Evolutionary conservation across 1,140 invertebrate species (phyloP), one percentile per base, ranked within the genome.

Genomic region (Tetramorium alpestre): DNA sequence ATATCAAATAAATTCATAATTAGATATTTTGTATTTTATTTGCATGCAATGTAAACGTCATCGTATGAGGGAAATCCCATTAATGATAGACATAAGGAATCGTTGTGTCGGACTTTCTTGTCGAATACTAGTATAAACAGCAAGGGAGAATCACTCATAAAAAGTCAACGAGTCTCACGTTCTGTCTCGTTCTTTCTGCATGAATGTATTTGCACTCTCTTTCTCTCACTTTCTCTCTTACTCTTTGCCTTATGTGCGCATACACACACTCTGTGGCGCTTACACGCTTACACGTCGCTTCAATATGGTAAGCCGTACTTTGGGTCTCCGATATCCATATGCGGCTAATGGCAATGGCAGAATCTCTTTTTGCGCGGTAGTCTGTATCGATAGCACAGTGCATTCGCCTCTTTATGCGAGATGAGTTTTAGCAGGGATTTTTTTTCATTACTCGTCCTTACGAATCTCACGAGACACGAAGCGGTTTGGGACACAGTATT

Each of bases 311-410:
- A 84, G 44, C 72, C 80, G 54, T 73, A 25, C 80, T 84, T 84
- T 84, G 80, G 51, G 49, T 84, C 54, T 38, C 51, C 69, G 56
- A 75, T 84, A 84, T 84, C 80, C 80, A 62, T 84, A 84, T 58
- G 69, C 54, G 54, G 69, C 41, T 84, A 84, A 75, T 84, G 54
- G 80, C 80, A 73, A 73, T 18, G 41, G 51, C 25, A 60, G 80
- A 84, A 73, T 84, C 69, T 62, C 80, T 84, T 84, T 84, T 84
- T 84, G 80, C 67, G 3, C 80, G 44, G 80, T 38, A 33, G 80
- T 70, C 80, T 84, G 80, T 62, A 84, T 84, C 80, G 80, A 84
- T 84, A 75, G 69, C 80, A 25, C 54, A 49, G 80, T 60, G 70
- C 80, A 84, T 62, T 84, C 80, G 72, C 69, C 80, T 84, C 80